Evolutionary conservation across 2,888 invertebrate genomes (phyloP).

Genomic region (Athalia rosae): DNA sequence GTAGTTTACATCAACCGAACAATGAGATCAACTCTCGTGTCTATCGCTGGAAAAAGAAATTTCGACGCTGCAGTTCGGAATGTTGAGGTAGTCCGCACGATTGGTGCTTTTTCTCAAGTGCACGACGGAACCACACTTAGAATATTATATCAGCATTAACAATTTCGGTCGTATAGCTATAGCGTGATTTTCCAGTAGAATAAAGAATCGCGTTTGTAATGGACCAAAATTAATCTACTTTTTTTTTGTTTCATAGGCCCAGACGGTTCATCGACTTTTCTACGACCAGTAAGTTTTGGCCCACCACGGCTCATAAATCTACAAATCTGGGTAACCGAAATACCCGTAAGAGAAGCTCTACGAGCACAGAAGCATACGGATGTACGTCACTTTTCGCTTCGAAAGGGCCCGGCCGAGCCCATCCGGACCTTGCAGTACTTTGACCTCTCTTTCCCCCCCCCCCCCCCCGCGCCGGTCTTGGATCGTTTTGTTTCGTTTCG

Average conservation of each 20-base stretch:
- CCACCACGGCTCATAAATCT: constrained; percentile 7
- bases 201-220: background rate
- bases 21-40: too few relatives aligned
- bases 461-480: constrained; percentile 43
- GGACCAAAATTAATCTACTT: background rate
- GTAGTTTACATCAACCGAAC: too few relatives aligned
- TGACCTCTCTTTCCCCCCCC: constrained; percentile 23
- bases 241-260: too few relatives aligned
- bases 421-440: constrained; percentile 46
- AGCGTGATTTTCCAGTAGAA: background rate
- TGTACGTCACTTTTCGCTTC: background rate
- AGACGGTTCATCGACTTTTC: constrained; percentile 19
- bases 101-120: background rate
- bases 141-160: background rate
- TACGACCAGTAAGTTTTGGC: constrained; percentile 20
- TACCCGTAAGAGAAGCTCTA: background rate
- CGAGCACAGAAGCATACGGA: background rate
- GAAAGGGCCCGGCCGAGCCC: constrained; percentile 41
- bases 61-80: background rate
- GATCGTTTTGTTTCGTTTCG: constrained; percentile 31
- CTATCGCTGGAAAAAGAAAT: background rate
- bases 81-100: too few relatives aligned
- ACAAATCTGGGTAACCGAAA: constrained; percentile 17
- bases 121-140: background rate
- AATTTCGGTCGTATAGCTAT: background rate